Conservation (phyloP, 2,888 invertebrate genomes). For the Yponomeuta cagnagella region DNA sequence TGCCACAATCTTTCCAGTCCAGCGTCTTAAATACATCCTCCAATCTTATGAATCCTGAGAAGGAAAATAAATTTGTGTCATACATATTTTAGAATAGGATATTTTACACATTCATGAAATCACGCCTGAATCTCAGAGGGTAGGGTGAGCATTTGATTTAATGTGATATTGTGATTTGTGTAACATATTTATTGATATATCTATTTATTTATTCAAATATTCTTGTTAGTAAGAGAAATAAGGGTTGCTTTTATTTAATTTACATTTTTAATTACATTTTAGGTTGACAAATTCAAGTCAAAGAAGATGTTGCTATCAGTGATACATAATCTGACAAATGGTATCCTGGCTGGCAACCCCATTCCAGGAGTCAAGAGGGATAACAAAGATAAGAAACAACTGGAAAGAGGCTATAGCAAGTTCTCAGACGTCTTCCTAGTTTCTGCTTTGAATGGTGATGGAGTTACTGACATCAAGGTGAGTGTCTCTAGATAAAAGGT, state of each 20-base stretch:
- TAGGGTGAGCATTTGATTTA: too few species aligned
- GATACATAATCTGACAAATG: conserved; percentile 81
- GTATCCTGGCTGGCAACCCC: conserved; percentile 61
- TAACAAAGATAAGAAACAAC: conserved; percentile 28
- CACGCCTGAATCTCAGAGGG: too few species aligned
- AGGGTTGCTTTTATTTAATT: not conserved
- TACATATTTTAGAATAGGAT: too few species aligned
- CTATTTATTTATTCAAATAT: too few species aligned
- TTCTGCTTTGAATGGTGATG: conserved; percentile 88
- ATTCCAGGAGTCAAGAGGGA: conserved; percentile 41
- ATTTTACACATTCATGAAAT: too few species aligned
- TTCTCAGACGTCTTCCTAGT: conserved; percentile 94
- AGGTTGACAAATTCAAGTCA: conserved; percentile 83
- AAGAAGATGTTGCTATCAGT: conserved; percentile 84
- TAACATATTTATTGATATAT: too few species aligned
- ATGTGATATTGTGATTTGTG: too few species aligned
- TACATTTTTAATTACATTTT: conserved; percentile 17
- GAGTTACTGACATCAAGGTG: conserved; percentile 83
- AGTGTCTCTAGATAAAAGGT: not conserved
- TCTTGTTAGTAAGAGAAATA: too few species aligned
- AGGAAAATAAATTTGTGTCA: too few species aligned
- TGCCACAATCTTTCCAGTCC: too few species aligned
- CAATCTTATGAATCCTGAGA: too few species aligned
- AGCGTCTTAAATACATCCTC: too few species aligned
- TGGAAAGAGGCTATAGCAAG: conserved; percentile 54